phyloP scores from a whole-genome alignment of 2,113 vertebrate genomes.

The Chamaetylas fuelleborni region DNA sequence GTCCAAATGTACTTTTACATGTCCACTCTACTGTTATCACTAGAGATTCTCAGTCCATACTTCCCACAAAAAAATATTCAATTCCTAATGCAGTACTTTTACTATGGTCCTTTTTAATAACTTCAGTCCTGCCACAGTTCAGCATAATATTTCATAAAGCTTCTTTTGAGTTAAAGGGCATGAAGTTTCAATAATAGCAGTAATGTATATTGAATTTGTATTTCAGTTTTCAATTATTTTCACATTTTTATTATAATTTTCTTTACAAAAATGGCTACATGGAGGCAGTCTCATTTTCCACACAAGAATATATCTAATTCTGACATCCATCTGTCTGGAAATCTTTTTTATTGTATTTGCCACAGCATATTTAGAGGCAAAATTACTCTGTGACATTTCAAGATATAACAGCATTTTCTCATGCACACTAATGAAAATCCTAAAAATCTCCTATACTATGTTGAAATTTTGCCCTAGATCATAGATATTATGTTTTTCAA shows the following conservation, averaged over 20 bases:
- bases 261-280: constrained; percentile 15
- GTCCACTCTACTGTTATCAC: not conserved
- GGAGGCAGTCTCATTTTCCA: constrained; percentile 2
- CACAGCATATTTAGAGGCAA: constrained; percentile 25
- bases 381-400: not conserved
- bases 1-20: constrained; percentile 30
- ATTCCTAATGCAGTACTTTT: constrained; percentile 14
- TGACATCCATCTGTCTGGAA: constrained; percentile 43
- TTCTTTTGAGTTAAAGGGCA: constrained; percentile 43
- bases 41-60: constrained; percentile 18
- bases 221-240: constrained; percentile 46
- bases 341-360: constrained; percentile 40
- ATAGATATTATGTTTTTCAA: not conserved
- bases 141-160: constrained; percentile 37
- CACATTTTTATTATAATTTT: constrained; percentile 9
- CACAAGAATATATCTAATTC: constrained; percentile 22
- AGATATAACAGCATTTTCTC: not conserved
- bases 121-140: not conserved
- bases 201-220: constrained; percentile 21
- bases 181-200: constrained; percentile 30
- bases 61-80: constrained; percentile 12
- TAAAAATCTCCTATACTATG: not conserved
- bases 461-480: not conserved
- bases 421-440: not conserved
- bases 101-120: constrained; percentile 19